A percentile compares a stretch with the other conserved stretches of the same genome.
These are phyloP conservation scores for Rhagologus leucostigma DNA, from an alignment of 2,113 vertebrate species.

Conservation along the genomic window DNA sequence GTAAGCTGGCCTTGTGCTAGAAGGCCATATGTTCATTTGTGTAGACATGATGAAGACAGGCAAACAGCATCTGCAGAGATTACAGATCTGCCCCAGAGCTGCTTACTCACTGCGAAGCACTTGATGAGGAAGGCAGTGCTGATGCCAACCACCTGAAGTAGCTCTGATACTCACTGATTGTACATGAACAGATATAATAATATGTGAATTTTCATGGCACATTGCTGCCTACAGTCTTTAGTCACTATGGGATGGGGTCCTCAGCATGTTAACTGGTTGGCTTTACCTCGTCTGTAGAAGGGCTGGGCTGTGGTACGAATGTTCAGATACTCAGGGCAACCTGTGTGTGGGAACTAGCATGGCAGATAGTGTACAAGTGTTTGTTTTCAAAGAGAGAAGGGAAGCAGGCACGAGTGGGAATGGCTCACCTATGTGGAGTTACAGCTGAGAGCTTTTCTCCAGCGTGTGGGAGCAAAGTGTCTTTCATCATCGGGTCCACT, in stretches of 20 bases:
- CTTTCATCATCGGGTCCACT: not conserved
- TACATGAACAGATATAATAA: not conserved
- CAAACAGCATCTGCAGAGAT: slow-evolving; percentile 46
- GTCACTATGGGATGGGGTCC: not conserved
- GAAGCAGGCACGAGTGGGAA: not conserved
- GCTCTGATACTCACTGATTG: not conserved
- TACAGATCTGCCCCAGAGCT: slow-evolving; percentile 10
- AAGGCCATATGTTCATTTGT: slow-evolving; percentile 30
- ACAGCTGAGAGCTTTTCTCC: not conserved
- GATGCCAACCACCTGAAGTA: not conserved
- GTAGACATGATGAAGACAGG: not conserved
- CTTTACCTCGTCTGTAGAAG: not conserved
- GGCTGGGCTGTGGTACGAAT: not conserved
- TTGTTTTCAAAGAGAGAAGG: not conserved
- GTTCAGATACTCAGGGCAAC: not conserved
- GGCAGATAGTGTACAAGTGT: not conserved
- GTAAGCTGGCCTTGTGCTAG: slow-evolving; percentile 19
- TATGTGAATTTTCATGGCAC: not conserved
- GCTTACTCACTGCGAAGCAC: not conserved
- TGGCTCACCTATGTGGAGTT: not conserved
- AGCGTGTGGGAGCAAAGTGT: not conserved
- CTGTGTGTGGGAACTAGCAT: not conserved
- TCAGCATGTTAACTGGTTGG: not conserved
- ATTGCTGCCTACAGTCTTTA: not conserved
- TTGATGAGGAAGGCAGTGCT: not conserved